phyloP scores from a whole-genome alignment of 1,140 invertebrate genomes.

The Neodiprion pinetum region DNA sequence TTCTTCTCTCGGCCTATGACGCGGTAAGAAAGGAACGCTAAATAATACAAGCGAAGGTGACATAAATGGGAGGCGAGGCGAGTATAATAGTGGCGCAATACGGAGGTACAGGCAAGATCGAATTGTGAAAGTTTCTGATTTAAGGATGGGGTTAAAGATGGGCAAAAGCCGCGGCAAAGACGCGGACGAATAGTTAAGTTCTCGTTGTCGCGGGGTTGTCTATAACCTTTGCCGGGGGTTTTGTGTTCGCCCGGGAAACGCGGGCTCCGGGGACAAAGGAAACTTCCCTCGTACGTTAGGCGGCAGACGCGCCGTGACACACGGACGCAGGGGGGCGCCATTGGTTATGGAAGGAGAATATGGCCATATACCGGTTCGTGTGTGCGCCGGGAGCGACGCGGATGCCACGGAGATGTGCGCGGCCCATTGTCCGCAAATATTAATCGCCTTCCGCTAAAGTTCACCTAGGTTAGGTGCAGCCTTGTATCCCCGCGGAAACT shows the following conservation, averaged over 20 bases:
- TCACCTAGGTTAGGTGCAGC: not conserved
- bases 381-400: not conserved
- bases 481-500: not conserved
- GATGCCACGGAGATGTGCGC: slow-evolving; percentile 40
- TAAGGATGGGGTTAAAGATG: too few relatives aligned
- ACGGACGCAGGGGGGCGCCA: slow-evolving; percentile 23
- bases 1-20: too few relatives aligned
- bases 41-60: too few relatives aligned
- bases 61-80: too few relatives aligned
- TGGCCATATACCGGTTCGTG: not conserved
- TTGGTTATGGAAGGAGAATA: slow-evolving; percentile 4
- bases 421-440: slow-evolving; percentile 47
- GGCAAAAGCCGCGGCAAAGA: too few relatives aligned
- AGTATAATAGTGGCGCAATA: too few relatives aligned
- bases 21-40: too few relatives aligned
- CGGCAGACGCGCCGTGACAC: slow-evolving; percentile 43
- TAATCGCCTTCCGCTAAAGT: slow-evolving; percentile 33
- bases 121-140: too few relatives aligned
- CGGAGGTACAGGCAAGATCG: too few relatives aligned
- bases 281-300: slow-evolving; percentile 50
- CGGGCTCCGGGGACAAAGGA: slow-evolving; percentile 41
- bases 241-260: slow-evolving; percentile 23
- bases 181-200: too few relatives aligned
- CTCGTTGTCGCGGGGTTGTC: not conserved
- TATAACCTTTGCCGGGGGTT: slow-evolving; percentile 9